Evolutionary conservation across 1,140 invertebrate species (phyloP).

Genomic region (Heliconius eleuchia): DNA sequence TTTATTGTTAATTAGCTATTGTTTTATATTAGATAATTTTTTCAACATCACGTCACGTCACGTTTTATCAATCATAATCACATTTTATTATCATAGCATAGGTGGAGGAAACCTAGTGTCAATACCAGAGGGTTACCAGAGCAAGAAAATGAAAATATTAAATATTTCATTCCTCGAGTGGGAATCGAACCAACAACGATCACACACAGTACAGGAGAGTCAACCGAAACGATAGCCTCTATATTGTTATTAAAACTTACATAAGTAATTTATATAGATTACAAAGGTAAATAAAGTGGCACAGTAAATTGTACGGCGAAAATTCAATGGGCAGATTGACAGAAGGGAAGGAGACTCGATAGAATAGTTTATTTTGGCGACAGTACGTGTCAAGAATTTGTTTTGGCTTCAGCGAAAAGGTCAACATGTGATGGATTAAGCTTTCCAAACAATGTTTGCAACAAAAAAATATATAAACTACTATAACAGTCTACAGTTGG

Average conservation of each 20-base stretch:
- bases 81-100: no score
- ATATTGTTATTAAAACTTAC: no score
- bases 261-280: neutral
- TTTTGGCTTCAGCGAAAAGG: constrained; percentile 25
- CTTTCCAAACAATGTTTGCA: constrained; percentile 17
- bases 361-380: constrained; percentile 28
- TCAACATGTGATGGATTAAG: constrained; percentile 32
- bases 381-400: constrained; percentile 29
- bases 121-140: no score
- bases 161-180: no score
- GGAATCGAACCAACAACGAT: no score
- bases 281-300: constrained; percentile 16
- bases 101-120: no score
- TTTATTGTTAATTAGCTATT: neutral
- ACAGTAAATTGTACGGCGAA: constrained; percentile 17
- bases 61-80: no score
- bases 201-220: no score
- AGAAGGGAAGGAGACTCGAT: constrained; percentile 22
- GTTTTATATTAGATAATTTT: neutral
- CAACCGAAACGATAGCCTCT: no score
- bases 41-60: no score
- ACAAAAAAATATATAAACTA: neutral
- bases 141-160: no score
- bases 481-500: neutral
- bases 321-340: constrained; percentile 29